Evolutionary conservation across 2,113 vertebrate genomes (phyloP).

Genomic region (Forbesichthys agassizii): DNA sequence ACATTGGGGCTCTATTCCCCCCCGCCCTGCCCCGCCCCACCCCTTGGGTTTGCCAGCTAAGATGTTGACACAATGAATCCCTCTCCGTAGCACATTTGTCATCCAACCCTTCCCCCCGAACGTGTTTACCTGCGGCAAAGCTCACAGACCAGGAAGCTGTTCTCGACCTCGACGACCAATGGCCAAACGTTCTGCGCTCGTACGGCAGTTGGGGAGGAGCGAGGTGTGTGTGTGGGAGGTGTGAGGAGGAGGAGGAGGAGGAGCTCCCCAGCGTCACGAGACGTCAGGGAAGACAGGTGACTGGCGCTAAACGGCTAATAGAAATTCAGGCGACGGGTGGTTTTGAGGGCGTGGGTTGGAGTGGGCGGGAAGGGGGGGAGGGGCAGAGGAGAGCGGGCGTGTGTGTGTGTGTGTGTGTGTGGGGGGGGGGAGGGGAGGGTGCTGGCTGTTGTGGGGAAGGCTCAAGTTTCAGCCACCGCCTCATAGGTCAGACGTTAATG

Average conservation of each 20-base stretch:
- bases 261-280: constrained; percentile 31
- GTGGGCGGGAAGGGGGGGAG: constrained; percentile 38
- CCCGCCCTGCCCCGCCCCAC: constrained; percentile 19
- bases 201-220: constrained; percentile 19
- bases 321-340: background rate
- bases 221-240: constrained; percentile 16
- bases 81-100: constrained; percentile 79
- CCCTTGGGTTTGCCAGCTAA: constrained; percentile 35
- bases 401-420: too few species aligned
- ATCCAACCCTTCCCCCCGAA: constrained; percentile 72
- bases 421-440: too few species aligned
- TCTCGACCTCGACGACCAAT: constrained; percentile 43
- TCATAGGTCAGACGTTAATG: constrained; percentile 64
- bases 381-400: background rate
- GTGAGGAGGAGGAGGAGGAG: constrained; percentile 24
- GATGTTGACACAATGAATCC: constrained; percentile 76
- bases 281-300: constrained; percentile 21
- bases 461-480: constrained; percentile 53
- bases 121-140: constrained; percentile 76
- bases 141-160: constrained; percentile 70
- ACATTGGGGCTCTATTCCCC: constrained; percentile 60
- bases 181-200: constrained; percentile 47
- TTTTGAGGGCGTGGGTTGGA: background rate
- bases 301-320: constrained; percentile 2
- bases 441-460: constrained; percentile 38